Evolutionary conservation across 2,113 vertebrate species (phyloP).

Genomic region (Plestiodon gilberti): DNA sequence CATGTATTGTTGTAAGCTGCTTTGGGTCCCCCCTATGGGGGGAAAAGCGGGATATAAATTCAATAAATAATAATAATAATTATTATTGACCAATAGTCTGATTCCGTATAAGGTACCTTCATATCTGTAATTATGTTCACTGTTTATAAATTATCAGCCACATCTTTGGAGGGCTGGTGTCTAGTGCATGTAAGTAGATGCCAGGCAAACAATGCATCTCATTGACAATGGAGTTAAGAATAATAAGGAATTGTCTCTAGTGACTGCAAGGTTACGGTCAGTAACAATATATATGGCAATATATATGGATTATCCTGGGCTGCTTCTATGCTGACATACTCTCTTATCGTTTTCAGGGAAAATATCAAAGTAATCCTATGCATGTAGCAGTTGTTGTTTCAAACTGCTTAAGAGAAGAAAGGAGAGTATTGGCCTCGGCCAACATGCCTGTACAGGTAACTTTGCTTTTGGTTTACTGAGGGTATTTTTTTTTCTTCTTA

Average conservation of each 20-base stretch:
- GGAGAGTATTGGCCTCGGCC: constrained; percentile 88
- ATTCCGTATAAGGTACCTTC: not conserved
- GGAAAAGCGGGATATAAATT: too few relatives aligned
- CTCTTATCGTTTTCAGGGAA: constrained; percentile 77
- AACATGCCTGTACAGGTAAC: constrained; percentile 94
- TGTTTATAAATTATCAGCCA: not conserved
- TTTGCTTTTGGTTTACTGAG: not conserved
- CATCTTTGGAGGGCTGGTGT: not conserved
- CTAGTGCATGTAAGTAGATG: not conserved
- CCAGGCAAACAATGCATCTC: not conserved
- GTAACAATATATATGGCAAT: constrained; percentile 29
- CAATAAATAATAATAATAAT: too few relatives aligned
- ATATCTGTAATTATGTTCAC: not conserved
- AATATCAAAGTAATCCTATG: constrained; percentile 87
- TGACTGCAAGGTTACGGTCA: not conserved
- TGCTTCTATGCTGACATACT: not conserved
- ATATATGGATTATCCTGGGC: not conserved
- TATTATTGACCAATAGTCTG: too few relatives aligned
- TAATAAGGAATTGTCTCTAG: not conserved
- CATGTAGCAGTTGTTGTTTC: constrained; percentile 90
- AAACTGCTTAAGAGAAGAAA: constrained; percentile 92
- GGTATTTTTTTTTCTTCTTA: not conserved
- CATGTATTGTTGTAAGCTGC: too few relatives aligned
- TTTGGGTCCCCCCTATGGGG: too few relatives aligned
- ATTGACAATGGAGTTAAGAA: not conserved